Evolutionary conservation across 2,797 vertebrate species (phyloP), one percentile per base, ranked within the genome.

Genomic region (Sorex maritimensis): DNA sequence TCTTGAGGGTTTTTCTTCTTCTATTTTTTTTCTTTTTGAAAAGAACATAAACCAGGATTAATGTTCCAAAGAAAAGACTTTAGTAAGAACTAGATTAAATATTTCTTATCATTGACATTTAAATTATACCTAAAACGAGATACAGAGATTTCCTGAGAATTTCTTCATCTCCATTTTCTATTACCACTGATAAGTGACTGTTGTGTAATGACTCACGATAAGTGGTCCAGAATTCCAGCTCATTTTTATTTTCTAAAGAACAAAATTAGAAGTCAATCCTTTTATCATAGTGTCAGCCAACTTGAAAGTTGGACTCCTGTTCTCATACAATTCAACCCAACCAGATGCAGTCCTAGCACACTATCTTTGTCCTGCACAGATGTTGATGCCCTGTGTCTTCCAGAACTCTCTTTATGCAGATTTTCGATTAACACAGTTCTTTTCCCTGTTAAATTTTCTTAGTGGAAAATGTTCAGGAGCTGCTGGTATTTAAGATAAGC

Each of bases 21-120:
- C 82, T 72, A 75, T 78, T 89, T 23, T 69, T 28, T 61, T 61
- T 6, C 58, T 21, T 61, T 61, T 61, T 61, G 49, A 61, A 19
- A 10, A 78, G 87, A 80, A 77, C 74, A 95, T 95, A 82, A 95
- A 96, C 89, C 71, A 85, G 89, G 96, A 94, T 82, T 94, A 94
- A 91, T 90, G 55, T 88, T 92, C 84, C 91, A 94, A 88, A 95
- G 73, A 88, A 92, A 93, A 96, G 63, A 52, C 65, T 86, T 94
- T 21, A 77, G 92, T 91, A 91, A 81, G 92, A 95, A 38, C 30
- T 91, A 92, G 81, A 95, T 95, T 96, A 96, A 95, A 90, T 94
- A 95, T 95, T 95, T 94, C 84, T 94, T 95, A 93, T 92, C 92
- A 63, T 55, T 96, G 89, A 95, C 72, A 85, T 95, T 96, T 94